A percentile compares a stretch with the other conserved stretches of the same genome.
Conservation (phyloP, 2,797 vertebrate species). For the Sciaenops ocellatus region DNA sequence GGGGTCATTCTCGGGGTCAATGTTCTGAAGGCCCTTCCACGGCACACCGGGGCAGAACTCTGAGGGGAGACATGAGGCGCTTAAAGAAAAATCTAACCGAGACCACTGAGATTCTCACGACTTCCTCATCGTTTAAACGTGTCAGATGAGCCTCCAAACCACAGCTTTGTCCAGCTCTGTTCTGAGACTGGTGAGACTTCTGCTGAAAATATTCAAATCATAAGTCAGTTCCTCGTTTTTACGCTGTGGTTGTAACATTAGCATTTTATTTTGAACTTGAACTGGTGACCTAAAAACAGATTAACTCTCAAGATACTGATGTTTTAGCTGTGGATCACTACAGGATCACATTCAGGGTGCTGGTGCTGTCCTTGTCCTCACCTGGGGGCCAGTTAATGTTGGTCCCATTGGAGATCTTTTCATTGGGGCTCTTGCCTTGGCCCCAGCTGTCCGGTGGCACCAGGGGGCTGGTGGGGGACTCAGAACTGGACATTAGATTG, state of each 20-base stretch:
- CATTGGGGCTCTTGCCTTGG: slow-evolving; percentile 94
- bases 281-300: too few relatives aligned
- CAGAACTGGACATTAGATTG: slow-evolving; percentile 93
- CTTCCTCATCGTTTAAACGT: background rate
- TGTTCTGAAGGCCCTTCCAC: slow-evolving; percentile 99
- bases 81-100: too few relatives aligned
- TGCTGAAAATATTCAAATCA: background rate
- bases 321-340: too few relatives aligned
- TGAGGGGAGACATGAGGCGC: slow-evolving; percentile 55
- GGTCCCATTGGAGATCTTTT: slow-evolving; percentile 97
- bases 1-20: slow-evolving; percentile 98
- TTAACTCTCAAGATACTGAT: too few relatives aligned
- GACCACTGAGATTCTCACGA: background rate
- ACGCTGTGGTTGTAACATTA: background rate
- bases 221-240: background rate
- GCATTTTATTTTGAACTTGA: too few relatives aligned
- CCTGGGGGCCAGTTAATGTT: slow-evolving; percentile 99
- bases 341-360: too few relatives aligned
- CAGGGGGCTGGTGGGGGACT: slow-evolving; percentile 93
- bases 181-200: background rate
- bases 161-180: background rate
- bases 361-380: slow-evolving; percentile 59
- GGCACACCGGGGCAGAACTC: slow-evolving; percentile 99
- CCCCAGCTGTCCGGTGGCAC: slow-evolving; percentile 97
- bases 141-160: background rate